These are phyloP conservation scores for Malacoctenus gilli DNA, from an alignment of 2,797 vertebrate genomes.

Conservation along the genomic window DNA sequence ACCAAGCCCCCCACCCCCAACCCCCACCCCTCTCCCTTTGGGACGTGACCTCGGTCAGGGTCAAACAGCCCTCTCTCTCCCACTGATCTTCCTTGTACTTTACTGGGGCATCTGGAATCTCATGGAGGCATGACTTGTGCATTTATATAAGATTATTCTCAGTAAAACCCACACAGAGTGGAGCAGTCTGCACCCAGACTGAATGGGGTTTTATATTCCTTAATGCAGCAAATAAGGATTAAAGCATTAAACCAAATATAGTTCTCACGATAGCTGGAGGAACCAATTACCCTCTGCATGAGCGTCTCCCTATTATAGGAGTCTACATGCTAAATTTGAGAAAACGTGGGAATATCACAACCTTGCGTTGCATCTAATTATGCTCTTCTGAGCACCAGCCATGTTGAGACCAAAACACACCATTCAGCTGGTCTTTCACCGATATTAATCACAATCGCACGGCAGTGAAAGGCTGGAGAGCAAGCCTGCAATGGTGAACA, in stretches of 20 bases:
- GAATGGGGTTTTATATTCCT: slow-evolving; percentile 69
- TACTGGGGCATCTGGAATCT: slow-evolving; percentile 64
- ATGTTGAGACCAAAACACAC: slow-evolving; percentile 22
- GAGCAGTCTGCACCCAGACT: slow-evolving; percentile 57
- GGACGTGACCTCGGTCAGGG: slow-evolving; percentile 59
- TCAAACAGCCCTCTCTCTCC: slow-evolving; percentile 45
- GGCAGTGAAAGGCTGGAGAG: slow-evolving; percentile 15
- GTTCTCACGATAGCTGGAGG: slow-evolving; percentile 65
- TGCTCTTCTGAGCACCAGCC: slow-evolving; percentile 25
- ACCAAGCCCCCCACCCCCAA: slow-evolving; percentile 10
- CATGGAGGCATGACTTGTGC: slow-evolving; percentile 60
- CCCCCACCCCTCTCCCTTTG: slow-evolving; percentile 20
- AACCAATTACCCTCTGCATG: slow-evolving; percentile 61
- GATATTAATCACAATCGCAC: slow-evolving; percentile 21
- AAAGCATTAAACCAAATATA: slow-evolving; percentile 73
- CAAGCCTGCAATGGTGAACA: slow-evolving; percentile 6
- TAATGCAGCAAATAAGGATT: slow-evolving; percentile 74
- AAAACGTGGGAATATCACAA: slow-evolving; percentile 59
- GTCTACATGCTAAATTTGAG: slow-evolving; percentile 63
- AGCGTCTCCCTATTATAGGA: slow-evolving; percentile 47
- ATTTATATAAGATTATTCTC: slow-evolving; percentile 69
- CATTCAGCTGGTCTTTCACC: slow-evolving; percentile 12
- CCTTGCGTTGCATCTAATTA: slow-evolving; percentile 51
- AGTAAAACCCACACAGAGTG: slow-evolving; percentile 62
- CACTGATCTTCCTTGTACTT: slow-evolving; percentile 62